Percentiles rank a stretch among this genome's conserved stretches.
phyloP scores from a whole-genome alignment of 2,888 invertebrate genomes.

The Leptarthrus brevirostris region DNA sequence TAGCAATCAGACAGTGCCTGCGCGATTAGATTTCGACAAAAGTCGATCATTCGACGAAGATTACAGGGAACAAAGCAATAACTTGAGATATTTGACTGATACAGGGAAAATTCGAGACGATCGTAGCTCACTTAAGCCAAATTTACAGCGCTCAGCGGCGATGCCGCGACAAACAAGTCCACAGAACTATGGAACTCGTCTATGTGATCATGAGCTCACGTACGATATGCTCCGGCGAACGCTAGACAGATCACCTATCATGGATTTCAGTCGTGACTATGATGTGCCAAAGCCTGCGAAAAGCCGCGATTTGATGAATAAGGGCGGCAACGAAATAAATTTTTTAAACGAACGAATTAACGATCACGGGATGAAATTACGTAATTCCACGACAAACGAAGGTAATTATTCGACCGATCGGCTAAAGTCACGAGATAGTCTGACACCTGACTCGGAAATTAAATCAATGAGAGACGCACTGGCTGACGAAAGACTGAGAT shows the following conservation, averaged over 20 bases:
- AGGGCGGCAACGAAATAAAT: constrained; percentile 64
- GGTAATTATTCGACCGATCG: constrained; percentile 60
- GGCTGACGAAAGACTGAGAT: constrained; percentile 54
- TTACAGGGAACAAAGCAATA: constrained; percentile 62
- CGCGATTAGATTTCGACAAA: constrained; percentile 65
- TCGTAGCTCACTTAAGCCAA: constrained; percentile 12
- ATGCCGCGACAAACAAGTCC: constrained; percentile 62
- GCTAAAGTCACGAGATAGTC: constrained; percentile 55
- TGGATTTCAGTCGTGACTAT: constrained; percentile 64
- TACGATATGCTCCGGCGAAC: constrained; percentile 65
- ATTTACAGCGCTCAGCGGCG: constrained; percentile 26
- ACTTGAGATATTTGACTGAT: constrained; percentile 59
- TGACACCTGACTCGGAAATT: constrained; percentile 59
- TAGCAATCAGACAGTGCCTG: constrained; percentile 59
- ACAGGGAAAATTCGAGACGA: constrained; percentile 47
- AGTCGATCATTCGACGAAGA: constrained; percentile 66
- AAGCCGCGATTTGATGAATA: constrained; percentile 64
- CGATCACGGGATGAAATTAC: constrained; percentile 60
- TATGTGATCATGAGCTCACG: constrained; percentile 66
- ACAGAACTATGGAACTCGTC: constrained; percentile 65
- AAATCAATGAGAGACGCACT: constrained; percentile 53
- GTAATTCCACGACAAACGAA: constrained; percentile 60
- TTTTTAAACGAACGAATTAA: constrained; percentile 64
- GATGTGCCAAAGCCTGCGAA: constrained; percentile 61
- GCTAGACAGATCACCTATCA: constrained; percentile 63